Base-by-base conservation (phyloP, 2,797 vertebrate species). In the Vultur gryphus region DNA sequence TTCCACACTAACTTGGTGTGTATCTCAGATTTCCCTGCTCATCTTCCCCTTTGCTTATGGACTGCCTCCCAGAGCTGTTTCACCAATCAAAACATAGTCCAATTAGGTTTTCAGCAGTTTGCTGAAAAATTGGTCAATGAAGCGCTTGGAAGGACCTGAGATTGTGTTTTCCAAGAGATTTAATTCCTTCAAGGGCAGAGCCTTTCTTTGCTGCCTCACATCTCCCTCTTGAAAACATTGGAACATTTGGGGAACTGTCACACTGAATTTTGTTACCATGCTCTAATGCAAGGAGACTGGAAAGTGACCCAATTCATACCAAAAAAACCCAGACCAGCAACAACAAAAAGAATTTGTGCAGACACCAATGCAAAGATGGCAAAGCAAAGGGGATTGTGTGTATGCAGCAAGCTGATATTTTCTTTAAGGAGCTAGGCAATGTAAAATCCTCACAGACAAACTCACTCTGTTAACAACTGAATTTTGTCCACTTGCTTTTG, bases 211-310 rank as follows among this genome's bases (percentile, higher is more conserved):
- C 84, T 81, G 59, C 62, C 66, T 88, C 33, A 73, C 59, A 89
- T 67, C 26, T 87, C 86, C 54, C 18, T 66, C 67, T 54, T 52
- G 66, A 31, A 85, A 82, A 43, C 39, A 70, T 1, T 21, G 43
- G 62, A 90, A 89, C 48, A 37, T 87, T 79, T 94, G 54, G 43
- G 76, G 41, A 97, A 54, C 69, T 93, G 86, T 89, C 95, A 87
- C 71, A 26, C 2, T 64, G 11, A 52, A 95, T 95, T 86, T 85
- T 65, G 69, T 87, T 90, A 73, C 41, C 4, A 12, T 39, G n/a
- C 43, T 65, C 28, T 91, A 94, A 96, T 78, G 37, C 80, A 66
- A 58, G 48, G 49, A 89, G 94, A 88, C 46, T 46, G 66, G 35
- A 90, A 83, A 93, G 73, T 73, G 86, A 79, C 84, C 86, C 58